Evolutionary conservation across 2,797 vertebrate species (phyloP).

Genomic region (Mycteria americana): DNA sequence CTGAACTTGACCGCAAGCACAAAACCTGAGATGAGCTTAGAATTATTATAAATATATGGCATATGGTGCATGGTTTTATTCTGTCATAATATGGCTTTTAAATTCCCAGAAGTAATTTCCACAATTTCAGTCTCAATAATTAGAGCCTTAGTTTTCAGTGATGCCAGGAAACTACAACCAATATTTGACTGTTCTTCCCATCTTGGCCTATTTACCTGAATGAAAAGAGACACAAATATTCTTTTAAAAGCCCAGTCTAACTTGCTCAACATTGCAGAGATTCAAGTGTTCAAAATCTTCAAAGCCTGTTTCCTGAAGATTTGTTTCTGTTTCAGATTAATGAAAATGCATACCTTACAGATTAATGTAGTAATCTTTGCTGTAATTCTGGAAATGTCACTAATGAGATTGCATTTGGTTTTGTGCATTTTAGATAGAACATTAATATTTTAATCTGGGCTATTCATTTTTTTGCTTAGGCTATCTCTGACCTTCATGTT

Average conservation of each 20-base stretch:
- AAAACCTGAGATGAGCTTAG: not conserved
- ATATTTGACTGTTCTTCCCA: not conserved
- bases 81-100: not conserved
- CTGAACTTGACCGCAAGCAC: not conserved
- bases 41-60: not conserved
- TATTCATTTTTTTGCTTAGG: slow-evolving; percentile 40
- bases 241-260: not conserved
- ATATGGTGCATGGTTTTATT: not conserved
- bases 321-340: not conserved
- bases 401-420: not conserved
- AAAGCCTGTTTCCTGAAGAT: not conserved
- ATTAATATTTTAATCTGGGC: slow-evolving; percentile 44
- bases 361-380: not conserved
- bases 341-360: not conserved
- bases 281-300: not conserved
- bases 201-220: not conserved
- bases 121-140: not conserved
- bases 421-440: slow-evolving; percentile 10
- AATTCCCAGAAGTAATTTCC: not conserved
- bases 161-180: not conserved
- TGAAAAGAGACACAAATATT: not conserved
- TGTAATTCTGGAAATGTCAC: not conserved
- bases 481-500: slow-evolving; percentile 43
- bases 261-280: not conserved
- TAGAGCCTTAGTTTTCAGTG: not conserved